Percentiles rank a stretch among this genome's conserved stretches.
phyloP scores from a whole-genome alignment of 1,140 invertebrate species.

The Calliphora vicina region DNA sequence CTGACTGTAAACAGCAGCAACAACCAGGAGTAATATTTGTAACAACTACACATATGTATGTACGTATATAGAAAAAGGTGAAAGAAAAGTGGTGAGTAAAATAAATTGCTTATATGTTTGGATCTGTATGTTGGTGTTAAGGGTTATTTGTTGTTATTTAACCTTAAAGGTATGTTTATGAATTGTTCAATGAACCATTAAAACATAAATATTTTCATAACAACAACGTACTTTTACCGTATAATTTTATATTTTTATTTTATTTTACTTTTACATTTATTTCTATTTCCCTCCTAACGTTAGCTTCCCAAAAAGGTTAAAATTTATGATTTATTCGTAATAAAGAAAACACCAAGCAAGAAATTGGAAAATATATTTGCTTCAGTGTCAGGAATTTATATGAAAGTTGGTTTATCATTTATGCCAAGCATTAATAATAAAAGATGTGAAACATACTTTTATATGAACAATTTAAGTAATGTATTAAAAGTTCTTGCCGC shows the following conservation, averaged over 20 bases:
- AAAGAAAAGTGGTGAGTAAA: background rate
- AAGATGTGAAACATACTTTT: no score
- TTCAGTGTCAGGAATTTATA: no score
- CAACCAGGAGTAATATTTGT: background rate
- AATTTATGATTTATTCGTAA: no score
- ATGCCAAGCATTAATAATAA: no score
- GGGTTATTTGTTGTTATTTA: slow-evolving; percentile 16
- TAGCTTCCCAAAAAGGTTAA: no score
- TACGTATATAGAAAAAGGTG: no score
- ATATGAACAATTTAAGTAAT: no score
- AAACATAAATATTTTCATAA: slow-evolving; percentile 7
- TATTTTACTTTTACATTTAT: background rate
- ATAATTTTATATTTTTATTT: background rate
- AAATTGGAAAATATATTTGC: no score
- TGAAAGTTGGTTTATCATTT: no score
- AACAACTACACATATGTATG: background rate
- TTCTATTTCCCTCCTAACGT: background rate
- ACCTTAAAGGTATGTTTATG: slow-evolving; percentile 5
- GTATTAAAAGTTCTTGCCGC: no score
- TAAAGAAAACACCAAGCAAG: no score
- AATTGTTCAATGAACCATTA: slow-evolving; percentile 16
- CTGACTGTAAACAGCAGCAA: background rate
- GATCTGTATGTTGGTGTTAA: background rate
- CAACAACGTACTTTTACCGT: background rate
- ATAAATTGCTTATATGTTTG: background rate